A percentile compares a stretch with the other conserved stretches of the same genome.
Evolutionary conservation across 2,113 vertebrate species (phyloP).

Genomic region (human): GRCh38 chr1:110155001-110155500

Average conservation of each 20-base stretch:
- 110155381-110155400: not conserved
- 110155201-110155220: conserved; percentile 29
- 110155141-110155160: not conserved
- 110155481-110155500: not conserved
- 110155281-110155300: not conserved
- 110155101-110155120: fast-evolving
- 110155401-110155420: not conserved
- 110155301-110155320: not conserved
- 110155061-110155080: not conserved
- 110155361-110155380: not conserved
- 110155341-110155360: not conserved
- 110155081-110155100: not conserved
- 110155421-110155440: not conserved
- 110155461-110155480: not conserved
- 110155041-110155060: not conserved
- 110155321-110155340: not conserved
- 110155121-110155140: conserved; percentile 14
- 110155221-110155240: conserved; percentile 51
- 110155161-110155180: too few relatives aligned
- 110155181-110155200: not conserved
- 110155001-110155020: conserved; percentile 2
- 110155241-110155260: not conserved
- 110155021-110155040: conserved; percentile 16
- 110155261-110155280: not conserved
- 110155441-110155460: not conserved